These are phyloP conservation scores for Ginglymostoma cirratum DNA, from an alignment of 2,113 vertebrate species.

Conservation along the genomic window DNA sequence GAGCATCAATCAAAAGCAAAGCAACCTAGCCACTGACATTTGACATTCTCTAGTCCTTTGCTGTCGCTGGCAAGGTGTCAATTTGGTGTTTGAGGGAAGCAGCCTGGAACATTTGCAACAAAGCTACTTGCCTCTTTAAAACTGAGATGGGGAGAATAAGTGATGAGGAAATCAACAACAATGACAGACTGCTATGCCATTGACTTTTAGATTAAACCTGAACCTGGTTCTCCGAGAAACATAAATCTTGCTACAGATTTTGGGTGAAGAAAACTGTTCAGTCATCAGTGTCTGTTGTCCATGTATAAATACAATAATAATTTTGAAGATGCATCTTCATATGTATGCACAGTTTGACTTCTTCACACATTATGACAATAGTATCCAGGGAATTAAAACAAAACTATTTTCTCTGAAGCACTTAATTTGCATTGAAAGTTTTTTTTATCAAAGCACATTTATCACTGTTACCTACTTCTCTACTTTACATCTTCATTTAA, in stretches of 20 bases:
- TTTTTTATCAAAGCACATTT: neutral
- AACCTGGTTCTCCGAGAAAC: neutral
- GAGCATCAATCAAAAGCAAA: neutral
- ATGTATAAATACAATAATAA: neutral
- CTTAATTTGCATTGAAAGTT: conserved; percentile 35
- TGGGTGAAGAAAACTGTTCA: neutral
- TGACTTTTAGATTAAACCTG: neutral
- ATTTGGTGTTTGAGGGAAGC: neutral
- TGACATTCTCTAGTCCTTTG: neutral
- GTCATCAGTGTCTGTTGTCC: neutral
- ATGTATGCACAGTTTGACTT: conserved; percentile 26
- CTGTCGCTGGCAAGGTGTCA: neutral
- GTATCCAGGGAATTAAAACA: conserved; percentile 25
- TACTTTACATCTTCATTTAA: neutral
- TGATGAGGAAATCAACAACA: neutral
- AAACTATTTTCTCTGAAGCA: conserved; percentile 28
- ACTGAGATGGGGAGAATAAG: neutral
- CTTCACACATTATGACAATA: conserved; percentile 16
- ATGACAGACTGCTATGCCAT: neutral
- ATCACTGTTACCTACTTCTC: neutral
- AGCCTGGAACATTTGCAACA: neutral
- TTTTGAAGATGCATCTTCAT: conserved; percentile 20
- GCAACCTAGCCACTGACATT: neutral
- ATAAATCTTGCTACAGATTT: neutral
- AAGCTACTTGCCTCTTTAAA: neutral